Evolutionary conservation across 2,888 invertebrate genomes (phyloP).

Genomic region (Tetragnatha montana): DNA sequence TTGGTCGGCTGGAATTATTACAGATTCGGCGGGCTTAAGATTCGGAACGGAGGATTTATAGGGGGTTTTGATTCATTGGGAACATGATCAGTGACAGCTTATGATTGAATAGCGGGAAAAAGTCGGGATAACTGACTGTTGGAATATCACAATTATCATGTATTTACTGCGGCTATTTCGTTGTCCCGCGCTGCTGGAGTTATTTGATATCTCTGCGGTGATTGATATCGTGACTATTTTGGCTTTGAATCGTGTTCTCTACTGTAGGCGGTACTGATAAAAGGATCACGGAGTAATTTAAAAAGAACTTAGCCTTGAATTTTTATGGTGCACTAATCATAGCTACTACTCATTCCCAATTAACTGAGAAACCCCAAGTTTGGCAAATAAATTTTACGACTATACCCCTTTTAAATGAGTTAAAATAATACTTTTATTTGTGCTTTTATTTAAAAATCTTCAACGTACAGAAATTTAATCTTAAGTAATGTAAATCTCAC

Average conservation of each 20-base stretch:
- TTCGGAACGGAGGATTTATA: background rate
- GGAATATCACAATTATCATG: background rate
- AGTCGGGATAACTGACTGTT: background rate
- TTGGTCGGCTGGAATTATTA: background rate
- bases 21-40: background rate
- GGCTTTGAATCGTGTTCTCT: background rate
- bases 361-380: no score
- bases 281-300: no score
- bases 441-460: no score
- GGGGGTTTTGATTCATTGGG: background rate
- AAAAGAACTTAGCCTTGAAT: no score
- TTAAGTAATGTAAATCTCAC: no score
- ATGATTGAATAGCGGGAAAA: background rate
- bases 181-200: background rate
- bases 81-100: slow-evolving; percentile 1
- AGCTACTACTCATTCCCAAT: no score
- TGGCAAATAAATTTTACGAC: no score
- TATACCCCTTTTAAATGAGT: no score
- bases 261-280: background rate
- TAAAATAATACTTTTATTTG: no score
- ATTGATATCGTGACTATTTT: background rate
- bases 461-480: no score
- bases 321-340: no score
- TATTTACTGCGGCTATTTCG: background rate
- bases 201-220: background rate